Evolutionary conservation across 2,113 vertebrate genomes (phyloP).

Genomic region (Corydoras sp.): DNA sequence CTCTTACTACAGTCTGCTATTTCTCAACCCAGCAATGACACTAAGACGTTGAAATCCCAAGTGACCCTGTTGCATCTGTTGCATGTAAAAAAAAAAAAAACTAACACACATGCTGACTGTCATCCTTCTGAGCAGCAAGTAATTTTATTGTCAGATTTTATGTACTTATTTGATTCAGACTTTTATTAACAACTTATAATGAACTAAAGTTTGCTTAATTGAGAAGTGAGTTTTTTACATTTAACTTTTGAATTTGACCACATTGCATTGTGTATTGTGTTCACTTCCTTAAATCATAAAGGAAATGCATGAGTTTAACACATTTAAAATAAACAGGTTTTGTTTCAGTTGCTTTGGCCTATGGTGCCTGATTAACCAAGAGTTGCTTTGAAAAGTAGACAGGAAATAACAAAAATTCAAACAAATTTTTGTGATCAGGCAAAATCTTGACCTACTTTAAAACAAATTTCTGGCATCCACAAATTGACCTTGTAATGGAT

Average conservation of each 20-base stretch:
- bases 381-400: background rate
- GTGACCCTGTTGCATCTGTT: too few relatives aligned
- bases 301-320: constrained; percentile 19
- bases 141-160: too few relatives aligned
- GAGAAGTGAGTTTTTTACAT: background rate
- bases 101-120: too few relatives aligned
- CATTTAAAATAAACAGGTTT: background rate
- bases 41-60: too few relatives aligned
- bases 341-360: background rate
- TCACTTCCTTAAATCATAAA: constrained; percentile 24
- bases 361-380: background rate
- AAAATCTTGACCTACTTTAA: too few relatives aligned
- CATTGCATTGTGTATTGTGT: background rate
- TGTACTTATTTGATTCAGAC: too few relatives aligned
- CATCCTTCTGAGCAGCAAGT: too few relatives aligned
- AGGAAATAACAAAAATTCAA: background rate
- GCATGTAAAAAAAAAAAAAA: too few relatives aligned
- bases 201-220: background rate
- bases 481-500: too few relatives aligned
- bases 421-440: background rate
- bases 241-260: constrained; percentile 9
- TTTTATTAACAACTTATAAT: background rate
- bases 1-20: background rate
- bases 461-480: too few relatives aligned
- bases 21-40: background rate